Evolutionary conservation across 2,888 invertebrate genomes (phyloP).

Genomic region (Oligia fasciuncula): DNA sequence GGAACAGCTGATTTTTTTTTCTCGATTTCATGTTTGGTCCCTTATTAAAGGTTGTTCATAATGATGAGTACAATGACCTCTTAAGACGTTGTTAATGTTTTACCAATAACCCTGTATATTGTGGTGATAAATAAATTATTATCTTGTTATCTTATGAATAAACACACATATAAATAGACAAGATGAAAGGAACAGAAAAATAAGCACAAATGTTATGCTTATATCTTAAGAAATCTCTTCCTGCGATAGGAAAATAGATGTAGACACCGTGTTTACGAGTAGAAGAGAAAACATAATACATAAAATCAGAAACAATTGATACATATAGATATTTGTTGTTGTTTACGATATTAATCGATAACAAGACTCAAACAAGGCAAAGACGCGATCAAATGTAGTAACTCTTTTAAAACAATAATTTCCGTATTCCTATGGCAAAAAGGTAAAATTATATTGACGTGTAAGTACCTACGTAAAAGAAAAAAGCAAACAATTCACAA

Average conservation of each 20-base stretch:
- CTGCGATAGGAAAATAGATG: not conserved
- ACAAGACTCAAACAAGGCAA: not conserved
- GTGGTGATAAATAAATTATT: too few species aligned
- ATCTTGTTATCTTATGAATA: too few species aligned
- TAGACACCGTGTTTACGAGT: not conserved
- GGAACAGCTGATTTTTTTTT: too few species aligned
- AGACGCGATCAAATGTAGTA: not conserved
- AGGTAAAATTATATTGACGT: not conserved
- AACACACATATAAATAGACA: not conserved
- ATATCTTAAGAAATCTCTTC: not conserved
- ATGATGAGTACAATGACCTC: too few species aligned
- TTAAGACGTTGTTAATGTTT: too few species aligned
- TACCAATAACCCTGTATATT: too few species aligned
- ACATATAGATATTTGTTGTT: not conserved
- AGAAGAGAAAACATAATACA: not conserved
- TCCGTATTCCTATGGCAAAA: not conserved
- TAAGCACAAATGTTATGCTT: not conserved
- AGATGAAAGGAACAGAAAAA: not conserved
- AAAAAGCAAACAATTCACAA: constrained; percentile 42
- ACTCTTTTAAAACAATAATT: not conserved
- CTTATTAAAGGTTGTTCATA: too few species aligned
- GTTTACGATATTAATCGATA: not conserved
- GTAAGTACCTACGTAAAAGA: constrained; percentile 7
- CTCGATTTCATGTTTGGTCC: too few species aligned
- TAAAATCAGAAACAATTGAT: not conserved